Base-by-base conservation (phyloP, 2,888 invertebrate genomes). In the Thelaira solivaga region DNA sequence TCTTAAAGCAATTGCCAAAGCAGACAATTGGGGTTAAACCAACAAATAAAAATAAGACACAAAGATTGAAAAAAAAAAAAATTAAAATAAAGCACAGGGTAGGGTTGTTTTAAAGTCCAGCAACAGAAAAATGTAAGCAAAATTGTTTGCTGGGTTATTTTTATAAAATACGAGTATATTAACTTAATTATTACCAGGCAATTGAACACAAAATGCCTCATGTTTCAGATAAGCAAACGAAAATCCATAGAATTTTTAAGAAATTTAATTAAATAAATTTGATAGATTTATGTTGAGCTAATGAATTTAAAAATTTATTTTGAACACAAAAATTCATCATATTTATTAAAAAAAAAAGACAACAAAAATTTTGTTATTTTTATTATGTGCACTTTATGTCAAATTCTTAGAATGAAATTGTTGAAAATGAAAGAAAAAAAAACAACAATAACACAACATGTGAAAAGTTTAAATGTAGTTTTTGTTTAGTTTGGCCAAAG, bases 401-500 rank as follows among this genome's bases (percentile, higher is more conserved):
- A n/a, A 62, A 62, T 55, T 72, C 71, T 45, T 29, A 36, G 62
- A 62, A 72, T 45, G 53, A 62, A 72, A 53, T 69, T 51, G 49
- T 22, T 6, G n/a, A 22, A 59, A 49, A 34, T 8, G 18, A 36
- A 1, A 22, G 20, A 36, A 41, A 61, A 71, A 67, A 45, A 41
- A 61, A 51, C 39, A 16, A 13, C 22, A 7, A 11, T 39, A 24
- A 43, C 6, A 53, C 36, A 53, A 43, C 31, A 67, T 29, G 22
- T 13, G 31, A 68, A 67, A 74, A 74, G 43, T 67, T 67, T 67
- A 68, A 68, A 64, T 72, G 62, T 53, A 72, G n/a, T n/a, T 45
- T 72, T 59, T 53, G 49, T 45, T 62, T 72, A 45, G 45, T 36
- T 72, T 72, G 71, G 62, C 71, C 71, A 62, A 68, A 68, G 74